Base-by-base conservation (phyloP, 2,113 vertebrate genomes). In the Epinephelus cyanopodus region DNA sequence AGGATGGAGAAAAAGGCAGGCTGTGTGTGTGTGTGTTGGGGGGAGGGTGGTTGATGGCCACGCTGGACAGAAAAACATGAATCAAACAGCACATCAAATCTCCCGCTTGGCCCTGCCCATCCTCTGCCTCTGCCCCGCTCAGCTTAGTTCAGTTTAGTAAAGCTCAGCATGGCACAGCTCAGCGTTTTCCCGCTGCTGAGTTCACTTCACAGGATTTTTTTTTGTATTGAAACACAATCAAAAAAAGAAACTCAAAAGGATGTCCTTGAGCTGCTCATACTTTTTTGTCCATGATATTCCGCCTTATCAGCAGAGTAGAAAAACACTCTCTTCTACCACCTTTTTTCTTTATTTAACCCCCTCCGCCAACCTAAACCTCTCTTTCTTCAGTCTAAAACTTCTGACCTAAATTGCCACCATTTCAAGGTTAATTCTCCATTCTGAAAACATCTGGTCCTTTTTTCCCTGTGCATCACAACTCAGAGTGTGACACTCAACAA, bases 261-360 rank as follows among this genome's bases (percentile, higher is more conserved):
- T 84, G 93, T 90, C 92, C 93, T 95, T 93, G 88, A 94, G 92
- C 89, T 85, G 89, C 87, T 91, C 92, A 84, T 80, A 83, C 86
- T 70, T 75, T 82, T 71, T 48, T 74, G 66, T 80, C 57, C 69
- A 60, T 89, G 85, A 88, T 81, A 84, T 85, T 85, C 74, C 54
- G 80, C 86, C 80, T 86, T 81, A 94, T 94, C 93, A 88, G 86
- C 82, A 84, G 84, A 85, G 74, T 39, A 70, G 61, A 77, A 74
- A 86, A 89, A 79, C 14, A 52, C 63, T 57, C 15, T 66, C 56
- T 48, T 45, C 42, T 45, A 8, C 42, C 42, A 11, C 9, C 42
- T 45, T 3, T 45, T 8, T 45, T 12, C 21, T 70, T 37, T 37
- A 53, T 56, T 69, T 78, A 78, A 75, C 67, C 47, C 76, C 7